These are phyloP conservation scores for Urosaurus nigricauda DNA, from an alignment of 2,797 vertebrate species.

Conservation along the genomic window DNA sequence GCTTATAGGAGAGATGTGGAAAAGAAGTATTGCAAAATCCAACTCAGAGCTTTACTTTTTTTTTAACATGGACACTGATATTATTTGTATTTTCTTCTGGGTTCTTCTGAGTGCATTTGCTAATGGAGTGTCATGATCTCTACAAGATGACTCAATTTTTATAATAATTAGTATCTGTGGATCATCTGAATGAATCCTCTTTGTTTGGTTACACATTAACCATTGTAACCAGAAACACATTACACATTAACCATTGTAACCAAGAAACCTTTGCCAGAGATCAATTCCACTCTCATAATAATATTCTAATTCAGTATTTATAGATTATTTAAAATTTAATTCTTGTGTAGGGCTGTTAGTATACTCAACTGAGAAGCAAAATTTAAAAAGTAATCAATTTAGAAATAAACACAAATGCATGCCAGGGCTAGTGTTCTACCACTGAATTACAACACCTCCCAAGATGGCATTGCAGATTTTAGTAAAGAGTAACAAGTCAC, in stretches of 20 bases:
- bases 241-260: too few species aligned
- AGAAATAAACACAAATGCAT: not conserved
- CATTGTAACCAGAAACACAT: too few species aligned
- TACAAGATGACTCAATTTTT: not conserved
- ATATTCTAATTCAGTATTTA: not conserved
- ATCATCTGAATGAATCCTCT: not conserved
- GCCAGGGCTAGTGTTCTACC: too few species aligned
- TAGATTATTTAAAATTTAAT: not conserved
- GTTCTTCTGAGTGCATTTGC: not conserved
- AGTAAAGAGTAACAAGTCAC: not conserved
- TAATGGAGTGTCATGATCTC: not conserved
- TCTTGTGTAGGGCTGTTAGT: not conserved
- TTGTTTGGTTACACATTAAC: not conserved
- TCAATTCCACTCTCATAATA: not conserved
- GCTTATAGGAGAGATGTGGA: conserved; percentile 17
- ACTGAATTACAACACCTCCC: too few species aligned
- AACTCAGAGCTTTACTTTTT: not conserved
- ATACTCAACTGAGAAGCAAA: not conserved
- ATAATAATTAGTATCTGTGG: conserved; percentile 1
- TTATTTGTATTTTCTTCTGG: not conserved
- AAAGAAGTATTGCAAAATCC: conserved; percentile 26
- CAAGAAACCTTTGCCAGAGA: not conserved
- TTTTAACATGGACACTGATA: conserved; percentile 33
- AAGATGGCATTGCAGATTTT: not conserved
- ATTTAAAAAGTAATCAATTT: too few species aligned